Evolutionary conservation across 1,140 invertebrate genomes (phyloP), one percentile per base, ranked within the genome.

Genomic region (Drosophila pseudoobscura): DNA sequence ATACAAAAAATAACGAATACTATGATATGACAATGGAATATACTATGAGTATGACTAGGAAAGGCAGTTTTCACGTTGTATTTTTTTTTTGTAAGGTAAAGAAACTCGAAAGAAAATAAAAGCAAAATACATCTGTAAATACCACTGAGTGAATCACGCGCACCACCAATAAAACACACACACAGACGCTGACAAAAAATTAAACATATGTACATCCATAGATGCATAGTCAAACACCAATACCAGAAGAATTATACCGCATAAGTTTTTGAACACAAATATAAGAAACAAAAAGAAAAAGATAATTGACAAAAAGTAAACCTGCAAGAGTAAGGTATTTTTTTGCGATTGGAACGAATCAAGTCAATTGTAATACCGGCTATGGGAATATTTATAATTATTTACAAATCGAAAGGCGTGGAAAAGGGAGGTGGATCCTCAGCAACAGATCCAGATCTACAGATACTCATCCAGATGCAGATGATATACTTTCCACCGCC

Each of bases 211-310:
- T 20, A 20, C 20, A 20, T 20, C 20, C 51, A 45, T 20, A 46
- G 41, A 53, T 39, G 35, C 35, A 11, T 39, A 39, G 35, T 39
- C 3, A 3, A 39, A 39, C 35, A 39, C 35, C 35, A 39, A 35
- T 11, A 35, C 31, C 39, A 75, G 17, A 64, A 49, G 24, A 64
- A 64, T 60, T 9, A 63, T 87, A 87, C 55, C 43, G 54, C 43
- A 75, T 80, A 87, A 82, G 76, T 85, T 84, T 84, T 73, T 74
- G 68, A 84, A 84, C 72, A 85, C 66, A 80, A 84, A 74, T 46
- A 45, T 60, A 60, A 51, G 62, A 41, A 15, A 13, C 0, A 7
- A 64, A 26, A 41, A 11, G 9, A n/a, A 45, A 45, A 26, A 13
- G 7, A 45, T 26, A 20, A n/a, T 35, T 24, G 9, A 15, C 20